These are phyloP conservation scores for Eurypyga helias DNA, from an alignment of 2,113 vertebrate genomes.

Conservation along the genomic window DNA sequence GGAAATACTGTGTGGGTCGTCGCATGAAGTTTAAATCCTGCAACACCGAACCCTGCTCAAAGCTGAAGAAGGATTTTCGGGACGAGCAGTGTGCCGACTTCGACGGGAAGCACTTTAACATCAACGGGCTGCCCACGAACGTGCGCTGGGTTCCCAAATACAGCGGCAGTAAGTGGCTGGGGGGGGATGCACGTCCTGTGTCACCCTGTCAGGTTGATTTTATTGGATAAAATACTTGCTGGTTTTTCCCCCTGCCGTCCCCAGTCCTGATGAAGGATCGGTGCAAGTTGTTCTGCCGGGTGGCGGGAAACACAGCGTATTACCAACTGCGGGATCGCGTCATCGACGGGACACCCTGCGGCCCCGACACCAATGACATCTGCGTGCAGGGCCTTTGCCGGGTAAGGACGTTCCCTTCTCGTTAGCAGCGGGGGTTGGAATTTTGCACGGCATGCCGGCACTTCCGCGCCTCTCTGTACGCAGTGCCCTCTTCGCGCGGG, in stretches of 20 bases:
- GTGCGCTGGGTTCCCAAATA: constrained; percentile 99
- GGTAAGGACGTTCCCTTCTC: constrained; percentile 71
- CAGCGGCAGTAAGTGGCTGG: constrained; percentile 91
- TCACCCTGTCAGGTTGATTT: accelerated
- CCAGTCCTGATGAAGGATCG: constrained; percentile 97
- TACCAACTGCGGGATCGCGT: constrained; percentile 98
- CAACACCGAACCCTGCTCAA: constrained; percentile 92
- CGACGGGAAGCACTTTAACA: constrained; percentile 96
- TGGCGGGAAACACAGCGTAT: constrained; percentile 92
- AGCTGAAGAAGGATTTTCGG: constrained; percentile 92
- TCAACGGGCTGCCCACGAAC: constrained; percentile 93
- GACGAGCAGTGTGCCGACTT: constrained; percentile 94
- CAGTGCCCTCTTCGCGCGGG: accelerated
- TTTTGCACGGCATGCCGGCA: accelerated
- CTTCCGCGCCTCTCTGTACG: not conserved
- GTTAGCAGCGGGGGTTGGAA: not conserved
- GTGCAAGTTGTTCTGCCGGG: constrained; percentile 97
- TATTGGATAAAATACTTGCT: not conserved
- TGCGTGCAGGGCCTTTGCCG: constrained; percentile 98
- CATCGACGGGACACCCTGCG: constrained; percentile 93
- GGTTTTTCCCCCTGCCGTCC: not conserved
- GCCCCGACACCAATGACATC: constrained; percentile 96
- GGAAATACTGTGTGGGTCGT: constrained; percentile 94
- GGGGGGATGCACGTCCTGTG: not conserved
- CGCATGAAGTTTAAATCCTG: constrained; percentile 99